Evolutionary conservation across 2,797 vertebrate genomes (phyloP).

Genomic region (Epinephelus coioides): DNA sequence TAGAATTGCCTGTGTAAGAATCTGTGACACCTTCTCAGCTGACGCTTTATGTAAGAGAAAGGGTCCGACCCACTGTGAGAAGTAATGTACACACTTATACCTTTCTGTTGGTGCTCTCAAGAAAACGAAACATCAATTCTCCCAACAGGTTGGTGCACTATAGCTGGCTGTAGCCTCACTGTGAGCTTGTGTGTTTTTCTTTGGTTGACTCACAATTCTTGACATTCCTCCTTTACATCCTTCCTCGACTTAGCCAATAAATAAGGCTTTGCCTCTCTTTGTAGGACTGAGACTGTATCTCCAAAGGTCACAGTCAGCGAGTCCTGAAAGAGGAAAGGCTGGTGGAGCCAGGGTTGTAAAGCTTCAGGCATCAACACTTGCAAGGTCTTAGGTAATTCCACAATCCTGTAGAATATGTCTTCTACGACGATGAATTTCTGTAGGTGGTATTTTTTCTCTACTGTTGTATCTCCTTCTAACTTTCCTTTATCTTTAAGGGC

Average conservation of each 20-base stretch:
- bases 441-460: neutral
- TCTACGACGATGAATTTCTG: neutral
- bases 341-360: neutral
- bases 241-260: neutral
- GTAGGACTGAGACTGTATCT: slow-evolving; percentile 10
- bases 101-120: neutral
- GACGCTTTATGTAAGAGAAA: slow-evolving; percentile 8
- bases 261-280: neutral
- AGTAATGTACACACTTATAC: slow-evolving; percentile 12
- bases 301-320: neutral
- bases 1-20: slow-evolving; percentile 21
- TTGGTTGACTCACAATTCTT: neutral
- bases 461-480: neutral
- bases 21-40: slow-evolving; percentile 12
- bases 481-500: neutral
- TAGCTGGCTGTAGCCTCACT: neutral
- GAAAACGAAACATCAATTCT: slow-evolving; percentile 9
- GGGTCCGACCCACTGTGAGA: slow-evolving; percentile 26
- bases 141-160: slow-evolving; percentile 5
- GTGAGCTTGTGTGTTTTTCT: neutral
- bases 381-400: slow-evolving; percentile 6
- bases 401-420: neutral
- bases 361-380: neutral
- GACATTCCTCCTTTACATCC: neutral
- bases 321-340: neutral